Evolutionary conservation across 2,888 invertebrate species (phyloP).

Genomic region (Sphaeridia pumilis): DNA sequence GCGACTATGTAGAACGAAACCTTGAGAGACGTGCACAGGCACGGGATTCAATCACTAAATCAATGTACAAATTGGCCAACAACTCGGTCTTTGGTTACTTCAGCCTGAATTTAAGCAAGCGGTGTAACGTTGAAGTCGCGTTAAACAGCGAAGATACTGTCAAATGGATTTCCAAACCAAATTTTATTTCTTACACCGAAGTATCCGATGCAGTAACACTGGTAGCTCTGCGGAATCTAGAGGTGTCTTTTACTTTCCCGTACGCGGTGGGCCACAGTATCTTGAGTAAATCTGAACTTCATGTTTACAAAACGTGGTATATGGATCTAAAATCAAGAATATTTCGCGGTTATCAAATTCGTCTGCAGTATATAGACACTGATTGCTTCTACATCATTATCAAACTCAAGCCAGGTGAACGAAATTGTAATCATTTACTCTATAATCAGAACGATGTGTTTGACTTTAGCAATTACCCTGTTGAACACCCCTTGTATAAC

Average conservation of each 20-base stretch:
- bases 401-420: neutral
- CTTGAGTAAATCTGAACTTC: neutral
- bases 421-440: neutral
- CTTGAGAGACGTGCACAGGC: neutral
- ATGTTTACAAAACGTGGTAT: neutral
- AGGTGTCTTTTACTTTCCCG: neutral
- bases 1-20: neutral
- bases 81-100: neutral
- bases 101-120: neutral
- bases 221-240: neutral
- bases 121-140: neutral
- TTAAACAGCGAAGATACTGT: neutral
- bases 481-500: neutral
- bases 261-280: neutral
- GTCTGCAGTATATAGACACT: neutral
- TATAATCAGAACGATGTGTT: neutral
- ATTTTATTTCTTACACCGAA: neutral
- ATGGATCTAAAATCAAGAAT: neutral
- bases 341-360: too few relatives aligned
- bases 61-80: neutral
- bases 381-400: neutral
- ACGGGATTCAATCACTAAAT: neutral
- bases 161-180: neutral
- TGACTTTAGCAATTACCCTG: neutral
- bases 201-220: neutral